Evolutionary conservation across 2,113 vertebrate species (phyloP), one percentile per base, ranked within the genome.

Genomic region (Plecturocebus donacophilus): DNA sequence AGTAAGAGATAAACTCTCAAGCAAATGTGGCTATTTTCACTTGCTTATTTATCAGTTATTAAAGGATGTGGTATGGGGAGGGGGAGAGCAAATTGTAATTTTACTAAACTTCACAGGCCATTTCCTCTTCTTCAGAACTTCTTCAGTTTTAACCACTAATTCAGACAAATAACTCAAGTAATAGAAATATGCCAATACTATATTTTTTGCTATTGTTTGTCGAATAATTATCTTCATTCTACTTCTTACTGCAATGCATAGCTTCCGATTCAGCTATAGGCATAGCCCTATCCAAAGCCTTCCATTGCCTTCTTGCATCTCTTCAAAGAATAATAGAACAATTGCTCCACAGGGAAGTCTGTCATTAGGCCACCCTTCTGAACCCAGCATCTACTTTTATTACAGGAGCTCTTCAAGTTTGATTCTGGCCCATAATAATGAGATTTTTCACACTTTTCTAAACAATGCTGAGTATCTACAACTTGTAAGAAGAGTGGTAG

Each of bases 401-500:
- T 49, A 6, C 4, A 52, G 56, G 2, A 73, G 1, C 16, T 56
- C 35, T 87, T 70, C 20, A 80, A 70, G 9, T 88, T 95, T 93
- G 8, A 80, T 75, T 91, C 47, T 11, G 35, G 12, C 11, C 56
- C 20, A 54, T 35, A 91, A 30, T 76, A 0, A 6, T 86, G 52
- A 35, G 35, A 88, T 47, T 66, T 90, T 71, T 77, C 35, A 77
- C 13, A 35, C 1, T n/a, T 56, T 85, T 66, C 11, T 45, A 98
- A 98, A 97, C 68, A 38, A 90, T 90, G 32, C 84, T 89, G 45
- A 71, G 77, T 90, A 87, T 84, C 80, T 68, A 95, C 32, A 84
- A 95, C 73, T 98, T 90, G 56, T 94, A 96, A 35, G 98, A 75
- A 94, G 23, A 80, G 6, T 14, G 30, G 38, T 35, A 87, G 68